Evolutionary conservation across 2,797 vertebrate genomes (phyloP).

Genomic region (Enteromius afrohamiltoni): DNA sequence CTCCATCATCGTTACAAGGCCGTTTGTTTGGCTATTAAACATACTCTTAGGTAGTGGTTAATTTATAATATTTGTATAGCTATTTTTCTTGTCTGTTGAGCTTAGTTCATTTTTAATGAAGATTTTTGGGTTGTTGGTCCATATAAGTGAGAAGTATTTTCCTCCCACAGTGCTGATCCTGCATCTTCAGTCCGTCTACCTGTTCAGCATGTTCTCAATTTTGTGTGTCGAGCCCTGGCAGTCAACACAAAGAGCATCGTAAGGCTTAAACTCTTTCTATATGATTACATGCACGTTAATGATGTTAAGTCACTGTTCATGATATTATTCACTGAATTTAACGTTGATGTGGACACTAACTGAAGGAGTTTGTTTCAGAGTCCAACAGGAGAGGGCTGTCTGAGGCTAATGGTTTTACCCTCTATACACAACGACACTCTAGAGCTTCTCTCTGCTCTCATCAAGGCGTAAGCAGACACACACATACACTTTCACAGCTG

Average conservation of each 20-base stretch:
- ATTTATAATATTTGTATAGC: neutral
- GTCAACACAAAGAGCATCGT: constrained; percentile 85
- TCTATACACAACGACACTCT: constrained; percentile 81
- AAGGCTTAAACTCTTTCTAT: constrained; percentile 58
- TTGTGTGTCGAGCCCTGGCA: constrained; percentile 85
- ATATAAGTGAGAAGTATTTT: neutral
- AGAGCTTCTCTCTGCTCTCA: constrained; percentile 84
- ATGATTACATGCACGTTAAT: neutral
- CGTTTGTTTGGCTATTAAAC: constrained; percentile 80
- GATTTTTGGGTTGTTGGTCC: neutral
- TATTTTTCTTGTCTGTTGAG: neutral
- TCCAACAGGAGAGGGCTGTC: constrained; percentile 83
- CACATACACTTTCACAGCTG: neutral
- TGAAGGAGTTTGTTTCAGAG: constrained; percentile 71
- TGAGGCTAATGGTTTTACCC: constrained; percentile 84
- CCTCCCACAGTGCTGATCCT: constrained; percentile 79
- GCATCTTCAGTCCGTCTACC: constrained; percentile 84
- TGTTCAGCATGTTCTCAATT: constrained; percentile 83
- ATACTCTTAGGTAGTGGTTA: constrained; percentile 73
- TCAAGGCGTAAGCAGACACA: constrained; percentile 74
- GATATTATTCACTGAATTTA: neutral
- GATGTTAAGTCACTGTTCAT: neutral
- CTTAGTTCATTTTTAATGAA: neutral
- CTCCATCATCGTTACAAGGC: constrained; percentile 83
- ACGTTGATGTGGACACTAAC: neutral